A percentile compares a stretch with the other conserved stretches of the same genome.
Evolutionary conservation across 2,888 invertebrate species (phyloP).

Genomic region (Phytoseiulus persimilis): DNA sequence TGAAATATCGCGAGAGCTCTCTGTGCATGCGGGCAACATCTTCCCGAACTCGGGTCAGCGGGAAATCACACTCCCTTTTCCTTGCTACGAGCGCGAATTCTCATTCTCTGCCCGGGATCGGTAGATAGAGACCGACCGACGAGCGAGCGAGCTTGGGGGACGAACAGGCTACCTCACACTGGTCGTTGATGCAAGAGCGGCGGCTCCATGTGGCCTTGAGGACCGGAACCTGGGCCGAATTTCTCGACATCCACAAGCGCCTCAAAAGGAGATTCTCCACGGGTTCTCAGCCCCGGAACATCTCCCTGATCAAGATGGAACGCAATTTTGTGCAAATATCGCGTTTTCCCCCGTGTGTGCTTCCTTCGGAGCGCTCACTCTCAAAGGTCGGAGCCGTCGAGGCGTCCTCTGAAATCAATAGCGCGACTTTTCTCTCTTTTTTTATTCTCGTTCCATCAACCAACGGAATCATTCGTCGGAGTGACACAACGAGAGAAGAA

Average conservation of each 20-base stretch:
- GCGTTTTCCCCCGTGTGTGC: neutral
- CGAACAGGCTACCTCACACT: too few species aligned
- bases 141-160: neutral
- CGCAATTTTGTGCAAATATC: neutral
- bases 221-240: neutral
- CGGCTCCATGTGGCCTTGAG: neutral
- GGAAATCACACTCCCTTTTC: too few species aligned
- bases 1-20: too few species aligned
- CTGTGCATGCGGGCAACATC: too few species aligned
- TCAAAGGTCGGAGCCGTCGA: neutral
- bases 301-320: neutral
- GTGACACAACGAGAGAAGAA: too few species aligned
- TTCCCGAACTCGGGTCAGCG: too few species aligned
- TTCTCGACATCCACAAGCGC: neutral
- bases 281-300: neutral
- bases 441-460: too few species aligned
- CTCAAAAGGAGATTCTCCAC: neutral
- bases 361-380: neutral
- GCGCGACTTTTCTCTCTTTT: too few species aligned
- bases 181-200: neutral
- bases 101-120: too few species aligned
- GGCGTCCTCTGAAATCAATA: too few species aligned
- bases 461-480: too few species aligned
- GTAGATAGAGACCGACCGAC: neutral
- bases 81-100: too few species aligned